Conservation (phyloP, 2,888 invertebrate genomes). For the Oithona nana region DNA sequence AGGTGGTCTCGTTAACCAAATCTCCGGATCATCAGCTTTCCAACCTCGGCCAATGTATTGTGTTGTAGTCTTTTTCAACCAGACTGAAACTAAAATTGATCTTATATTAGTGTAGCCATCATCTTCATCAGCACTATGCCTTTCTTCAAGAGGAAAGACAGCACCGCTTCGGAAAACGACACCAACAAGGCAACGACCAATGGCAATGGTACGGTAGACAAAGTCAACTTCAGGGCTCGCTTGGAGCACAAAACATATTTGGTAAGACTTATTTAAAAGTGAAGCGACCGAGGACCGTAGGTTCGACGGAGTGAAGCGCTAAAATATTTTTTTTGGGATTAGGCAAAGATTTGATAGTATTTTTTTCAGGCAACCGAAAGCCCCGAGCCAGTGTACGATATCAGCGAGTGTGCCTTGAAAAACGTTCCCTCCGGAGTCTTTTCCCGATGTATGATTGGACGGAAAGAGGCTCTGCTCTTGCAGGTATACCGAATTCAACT, state of each 20-base stretch:
- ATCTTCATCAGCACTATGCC: no score
- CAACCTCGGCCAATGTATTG: no score
- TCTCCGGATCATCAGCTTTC: no score
- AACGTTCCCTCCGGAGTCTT: constrained; percentile 56
- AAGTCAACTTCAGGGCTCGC: constrained; percentile 35
- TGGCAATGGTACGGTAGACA: not conserved
- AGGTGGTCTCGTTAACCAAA: no score
- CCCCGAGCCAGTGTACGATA: constrained; percentile 58
- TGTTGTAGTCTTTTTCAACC: no score
- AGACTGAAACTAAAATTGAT: no score
- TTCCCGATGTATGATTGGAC: constrained; percentile 57
- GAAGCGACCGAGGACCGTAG: no score
- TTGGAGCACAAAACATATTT: constrained; percentile 41
- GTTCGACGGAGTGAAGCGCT: no score
- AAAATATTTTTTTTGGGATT: no score
- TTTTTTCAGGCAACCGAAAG: constrained; percentile 45
- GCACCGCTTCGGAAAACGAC: not conserved
- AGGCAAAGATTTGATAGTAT: no score
- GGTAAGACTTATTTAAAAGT: constrained; percentile 27
- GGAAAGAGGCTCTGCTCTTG: constrained; percentile 45
- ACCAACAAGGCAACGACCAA: not conserved
- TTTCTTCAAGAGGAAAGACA: not conserved
- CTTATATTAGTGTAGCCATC: no score
- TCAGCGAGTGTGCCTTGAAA: constrained; percentile 54
- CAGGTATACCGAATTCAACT: constrained; percentile 25